A percentile compares a stretch with the other conserved stretches of the same genome.
Evolutionary conservation across 2,888 invertebrate genomes (phyloP).

Genomic region (Lithophane semibrunnea): DNA sequence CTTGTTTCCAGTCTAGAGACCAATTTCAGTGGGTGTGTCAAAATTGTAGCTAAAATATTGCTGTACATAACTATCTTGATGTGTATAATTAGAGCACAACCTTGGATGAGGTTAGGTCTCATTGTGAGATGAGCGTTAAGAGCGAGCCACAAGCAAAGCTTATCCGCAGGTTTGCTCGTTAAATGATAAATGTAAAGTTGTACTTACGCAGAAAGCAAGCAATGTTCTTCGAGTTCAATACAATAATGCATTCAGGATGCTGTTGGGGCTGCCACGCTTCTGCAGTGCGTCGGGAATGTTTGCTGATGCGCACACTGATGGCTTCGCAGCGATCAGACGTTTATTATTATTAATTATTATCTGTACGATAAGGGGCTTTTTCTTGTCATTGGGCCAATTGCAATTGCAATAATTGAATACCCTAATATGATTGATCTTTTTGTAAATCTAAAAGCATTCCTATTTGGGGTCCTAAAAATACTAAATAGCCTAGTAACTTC

Average conservation of each 20-base stretch:
- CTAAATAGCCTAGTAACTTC: not conserved
- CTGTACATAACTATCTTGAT: not conserved
- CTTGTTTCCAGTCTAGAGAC: not conserved
- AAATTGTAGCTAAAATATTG: constrained; percentile 19
- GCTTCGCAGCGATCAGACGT: too few relatives aligned
- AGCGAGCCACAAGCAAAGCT: not conserved
- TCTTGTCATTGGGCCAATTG: not conserved
- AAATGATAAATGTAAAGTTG: too few relatives aligned
- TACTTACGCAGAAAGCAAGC: too few relatives aligned
- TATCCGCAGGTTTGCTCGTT: too few relatives aligned
- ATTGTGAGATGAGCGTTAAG: constrained; percentile 12
- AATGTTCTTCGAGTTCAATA: too few relatives aligned
- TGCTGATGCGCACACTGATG: too few relatives aligned
- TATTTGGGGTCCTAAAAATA: not conserved
- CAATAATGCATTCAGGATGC: too few relatives aligned
- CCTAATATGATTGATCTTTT: not conserved
- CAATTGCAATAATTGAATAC: too few relatives aligned
- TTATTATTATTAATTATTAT: too few relatives aligned
- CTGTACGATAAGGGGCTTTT: too few relatives aligned
- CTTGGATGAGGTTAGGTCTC: constrained; percentile 18
- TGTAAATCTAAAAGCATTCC: not conserved
- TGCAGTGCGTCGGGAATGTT: too few relatives aligned
- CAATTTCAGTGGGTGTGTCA: not conserved
- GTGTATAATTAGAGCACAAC: not conserved
- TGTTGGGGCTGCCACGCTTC: too few relatives aligned